Percentiles rank a stretch among this genome's conserved stretches.
These are phyloP conservation scores for Lepidotrigona ventralis DNA, from an alignment of 1,140 invertebrate genomes.

Conservation along the genomic window DNA sequence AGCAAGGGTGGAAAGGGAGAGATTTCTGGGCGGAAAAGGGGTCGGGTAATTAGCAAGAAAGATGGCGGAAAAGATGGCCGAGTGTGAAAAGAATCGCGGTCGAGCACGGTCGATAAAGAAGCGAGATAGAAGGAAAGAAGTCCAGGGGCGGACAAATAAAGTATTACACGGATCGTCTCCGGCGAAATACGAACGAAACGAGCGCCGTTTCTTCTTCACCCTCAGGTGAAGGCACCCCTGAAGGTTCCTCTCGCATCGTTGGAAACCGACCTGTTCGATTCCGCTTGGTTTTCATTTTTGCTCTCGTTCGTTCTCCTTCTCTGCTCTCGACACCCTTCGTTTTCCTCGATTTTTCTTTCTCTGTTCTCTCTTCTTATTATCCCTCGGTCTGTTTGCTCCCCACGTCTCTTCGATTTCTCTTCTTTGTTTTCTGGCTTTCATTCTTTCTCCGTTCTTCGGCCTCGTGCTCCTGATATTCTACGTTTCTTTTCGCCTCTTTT, in stretches of 20 bases:
- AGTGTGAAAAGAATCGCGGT: slow-evolving; percentile 66
- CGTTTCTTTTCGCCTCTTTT: too few relatives aligned
- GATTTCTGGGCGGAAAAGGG: slow-evolving; percentile 59
- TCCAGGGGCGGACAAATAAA: slow-evolving; percentile 63
- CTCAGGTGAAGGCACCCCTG: neutral
- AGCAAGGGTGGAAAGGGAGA: neutral
- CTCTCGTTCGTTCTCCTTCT: slow-evolving; percentile 22
- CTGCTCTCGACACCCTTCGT: slow-evolving; percentile 37
- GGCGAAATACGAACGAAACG: slow-evolving; percentile 3
- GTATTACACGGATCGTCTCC: slow-evolving; percentile 57
- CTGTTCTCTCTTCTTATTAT: neutral
- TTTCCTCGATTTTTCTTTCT: neutral
- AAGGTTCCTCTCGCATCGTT: neutral
- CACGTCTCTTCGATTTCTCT: too few relatives aligned
- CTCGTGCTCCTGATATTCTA: too few relatives aligned
- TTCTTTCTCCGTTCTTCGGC: too few relatives aligned
- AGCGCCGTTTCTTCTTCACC: neutral
- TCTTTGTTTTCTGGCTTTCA: neutral
- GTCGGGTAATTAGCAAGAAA: slow-evolving; percentile 71
- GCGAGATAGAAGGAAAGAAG: slow-evolving; percentile 29
- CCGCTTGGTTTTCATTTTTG: slow-evolving; percentile 18
- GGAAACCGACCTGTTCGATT: neutral
- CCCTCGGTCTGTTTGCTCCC: too few relatives aligned
- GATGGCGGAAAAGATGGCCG: slow-evolving; percentile 63
- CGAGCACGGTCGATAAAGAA: slow-evolving; percentile 38